Percentiles rank a stretch among this genome's conserved stretches.
Evolutionary conservation across 2,888 invertebrate species (phyloP).

Genomic region (Lasioglossum zephyrum): DNA sequence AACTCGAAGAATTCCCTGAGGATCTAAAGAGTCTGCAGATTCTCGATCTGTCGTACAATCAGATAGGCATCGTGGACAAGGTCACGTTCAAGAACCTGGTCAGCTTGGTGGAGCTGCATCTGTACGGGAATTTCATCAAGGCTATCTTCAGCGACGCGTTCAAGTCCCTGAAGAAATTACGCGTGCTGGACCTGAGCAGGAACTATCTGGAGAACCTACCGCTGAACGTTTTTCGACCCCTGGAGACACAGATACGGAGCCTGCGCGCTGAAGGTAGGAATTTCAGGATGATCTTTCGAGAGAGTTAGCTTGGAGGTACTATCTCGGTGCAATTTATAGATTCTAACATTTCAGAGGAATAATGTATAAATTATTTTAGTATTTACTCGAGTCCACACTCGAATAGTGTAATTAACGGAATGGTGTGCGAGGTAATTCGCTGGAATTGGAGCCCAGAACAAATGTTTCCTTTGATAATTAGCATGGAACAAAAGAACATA

Average conservation of each 20-base stretch:
- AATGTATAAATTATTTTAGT: no score
- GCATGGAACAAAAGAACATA: no score
- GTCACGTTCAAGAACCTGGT: slow-evolving; percentile 91
- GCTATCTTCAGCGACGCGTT: slow-evolving; percentile 92
- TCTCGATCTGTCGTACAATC: slow-evolving; percentile 93
- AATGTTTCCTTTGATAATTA: not conserved
- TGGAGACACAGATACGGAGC: slow-evolving; percentile 93
- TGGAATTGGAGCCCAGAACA: not conserved
- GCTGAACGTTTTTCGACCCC: slow-evolving; percentile 90
- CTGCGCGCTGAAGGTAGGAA: slow-evolving; percentile 92
- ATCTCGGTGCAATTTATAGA: not conserved
- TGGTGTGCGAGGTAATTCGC: not conserved
- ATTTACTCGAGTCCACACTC: not conserved
- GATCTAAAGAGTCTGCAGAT: slow-evolving; percentile 92
- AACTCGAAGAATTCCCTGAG: slow-evolving; percentile 92
- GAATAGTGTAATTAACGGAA: not conserved
- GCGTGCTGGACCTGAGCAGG: slow-evolving; percentile 91
- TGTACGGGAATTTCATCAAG: slow-evolving; percentile 94
- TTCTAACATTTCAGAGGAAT: no score
- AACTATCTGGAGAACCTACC: slow-evolving; percentile 94
- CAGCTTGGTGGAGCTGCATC: slow-evolving; percentile 91
- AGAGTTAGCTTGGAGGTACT: not conserved
- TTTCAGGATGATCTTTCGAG: not conserved
- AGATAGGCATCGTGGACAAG: slow-evolving; percentile 91
- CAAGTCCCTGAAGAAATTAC: slow-evolving; percentile 90